A percentile compares a stretch with the other conserved stretches of the same genome.
Evolutionary conservation across 2,888 invertebrate genomes (phyloP).

Genomic region (Drosophila kuntzei): DNA sequence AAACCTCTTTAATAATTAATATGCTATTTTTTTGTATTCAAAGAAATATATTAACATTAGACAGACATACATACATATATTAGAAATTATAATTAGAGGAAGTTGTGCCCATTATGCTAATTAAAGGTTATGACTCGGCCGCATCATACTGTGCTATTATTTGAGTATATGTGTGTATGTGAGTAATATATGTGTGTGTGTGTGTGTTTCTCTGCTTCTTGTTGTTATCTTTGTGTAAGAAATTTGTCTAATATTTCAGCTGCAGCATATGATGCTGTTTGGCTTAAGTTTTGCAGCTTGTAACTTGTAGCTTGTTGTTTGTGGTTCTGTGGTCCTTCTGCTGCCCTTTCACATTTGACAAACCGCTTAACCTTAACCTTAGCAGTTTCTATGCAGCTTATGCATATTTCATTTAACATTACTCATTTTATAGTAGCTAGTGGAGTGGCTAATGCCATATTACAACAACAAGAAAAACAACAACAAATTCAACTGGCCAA

Average conservation of each 20-base stretch:
- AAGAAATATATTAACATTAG: neutral
- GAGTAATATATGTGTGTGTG: neutral
- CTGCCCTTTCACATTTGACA: slow-evolving; percentile 59
- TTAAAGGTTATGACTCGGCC: slow-evolving; percentile 1
- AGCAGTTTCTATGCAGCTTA: slow-evolving; percentile 53
- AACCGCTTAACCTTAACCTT: slow-evolving; percentile 78
- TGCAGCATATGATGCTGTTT: slow-evolving; percentile 24
- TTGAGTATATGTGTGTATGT: slow-evolving; percentile 1
- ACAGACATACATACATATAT: neutral
- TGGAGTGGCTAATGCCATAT: slow-evolving; percentile 55
- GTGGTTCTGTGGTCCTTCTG: slow-evolving; percentile 11
- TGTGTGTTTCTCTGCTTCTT: slow-evolving; percentile 2
- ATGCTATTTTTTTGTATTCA: neutral
- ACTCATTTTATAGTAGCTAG: slow-evolving; percentile 40
- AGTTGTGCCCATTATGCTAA: neutral
- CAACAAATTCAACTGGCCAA: slow-evolving; percentile 48
- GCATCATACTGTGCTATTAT: neutral
- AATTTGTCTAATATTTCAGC: slow-evolving; percentile 61
- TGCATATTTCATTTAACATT: slow-evolving; percentile 68
- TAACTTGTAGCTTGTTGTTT: slow-evolving; percentile 8
- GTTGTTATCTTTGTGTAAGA: slow-evolving; percentile 41
- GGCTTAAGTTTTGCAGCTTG: slow-evolving; percentile 24
- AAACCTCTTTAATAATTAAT: too few species aligned
- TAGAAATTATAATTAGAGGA: neutral
- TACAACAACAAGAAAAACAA: slow-evolving; percentile 38